Conservation (phyloP, 2,888 invertebrate genomes). For the Pseudoips prasinana region DNA sequence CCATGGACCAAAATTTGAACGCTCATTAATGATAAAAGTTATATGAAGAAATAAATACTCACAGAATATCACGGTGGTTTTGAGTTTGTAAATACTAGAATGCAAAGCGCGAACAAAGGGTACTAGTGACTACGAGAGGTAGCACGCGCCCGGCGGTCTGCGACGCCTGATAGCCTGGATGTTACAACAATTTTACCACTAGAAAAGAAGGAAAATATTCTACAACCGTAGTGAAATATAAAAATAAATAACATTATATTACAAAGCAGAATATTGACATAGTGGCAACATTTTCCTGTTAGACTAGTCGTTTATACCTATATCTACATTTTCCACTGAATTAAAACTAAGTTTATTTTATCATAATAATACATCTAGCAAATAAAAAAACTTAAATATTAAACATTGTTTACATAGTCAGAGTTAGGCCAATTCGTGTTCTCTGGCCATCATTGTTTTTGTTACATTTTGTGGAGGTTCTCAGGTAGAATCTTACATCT, state of each 20-base stretch:
- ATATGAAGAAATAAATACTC: constrained; percentile 35
- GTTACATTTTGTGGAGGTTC: not conserved
- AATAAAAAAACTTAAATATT: constrained; percentile 45
- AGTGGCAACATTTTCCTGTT: constrained; percentile 78
- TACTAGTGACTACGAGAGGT: constrained; percentile 17
- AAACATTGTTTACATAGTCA: constrained; percentile 42
- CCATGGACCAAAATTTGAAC: constrained; percentile 54
- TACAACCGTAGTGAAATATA: constrained; percentile 68
- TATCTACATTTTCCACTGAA: constrained; percentile 61
- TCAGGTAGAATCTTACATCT: too few relatives aligned
- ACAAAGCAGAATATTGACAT: constrained; percentile 77
- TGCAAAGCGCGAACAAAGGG: constrained; percentile 27
- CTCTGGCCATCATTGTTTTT: constrained; percentile 31
- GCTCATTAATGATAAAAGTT: constrained; percentile 29
- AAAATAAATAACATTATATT: constrained; percentile 78
- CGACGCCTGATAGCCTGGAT: constrained; percentile 62
- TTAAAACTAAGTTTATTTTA: constrained; percentile 48
- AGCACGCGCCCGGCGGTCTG: constrained; percentile 24
- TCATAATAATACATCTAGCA: constrained; percentile 48
- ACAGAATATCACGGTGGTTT: constrained; percentile 50
- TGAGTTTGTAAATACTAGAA: constrained; percentile 37
- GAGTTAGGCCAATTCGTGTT: constrained; percentile 35
- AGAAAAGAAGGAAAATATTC: constrained; percentile 56
- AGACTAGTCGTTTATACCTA: constrained; percentile 77
- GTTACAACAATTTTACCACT: constrained; percentile 52